Conservation (phyloP, 2,113 vertebrate genomes). For the Porphyrio hochstetteri region DNA sequence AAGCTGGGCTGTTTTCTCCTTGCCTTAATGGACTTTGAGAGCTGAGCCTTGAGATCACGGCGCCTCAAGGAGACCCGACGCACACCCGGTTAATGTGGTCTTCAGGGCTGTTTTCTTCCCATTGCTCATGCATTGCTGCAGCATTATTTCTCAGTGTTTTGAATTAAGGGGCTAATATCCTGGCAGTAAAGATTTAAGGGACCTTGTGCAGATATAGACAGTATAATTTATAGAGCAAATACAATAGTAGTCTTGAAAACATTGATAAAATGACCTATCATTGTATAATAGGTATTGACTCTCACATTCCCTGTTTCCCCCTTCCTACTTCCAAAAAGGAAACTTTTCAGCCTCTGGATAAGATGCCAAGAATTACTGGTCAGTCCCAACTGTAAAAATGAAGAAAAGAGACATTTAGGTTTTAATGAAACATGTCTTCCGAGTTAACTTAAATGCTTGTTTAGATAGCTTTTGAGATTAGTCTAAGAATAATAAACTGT, state of each 20-base stretch:
- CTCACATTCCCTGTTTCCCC: not conserved
- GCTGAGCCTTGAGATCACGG: not conserved
- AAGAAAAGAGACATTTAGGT: not conserved
- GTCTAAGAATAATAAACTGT: slow-evolving; percentile 22
- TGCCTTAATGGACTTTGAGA: not conserved
- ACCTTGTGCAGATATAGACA: not conserved
- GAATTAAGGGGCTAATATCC: slow-evolving; percentile 13
- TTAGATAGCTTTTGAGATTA: slow-evolving; percentile 58
- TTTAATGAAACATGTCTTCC: slow-evolving; percentile 1
- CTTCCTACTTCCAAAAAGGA: not conserved
- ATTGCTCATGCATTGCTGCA: not conserved
- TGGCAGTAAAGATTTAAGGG: slow-evolving; percentile 6
- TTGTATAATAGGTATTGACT: not conserved
- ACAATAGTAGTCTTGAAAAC: slow-evolving; percentile 22
- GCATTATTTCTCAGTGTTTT: slow-evolving; percentile 27
- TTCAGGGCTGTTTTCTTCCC: not conserved
- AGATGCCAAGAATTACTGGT: not conserved
- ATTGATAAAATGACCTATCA: not conserved
- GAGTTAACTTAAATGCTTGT: not conserved
- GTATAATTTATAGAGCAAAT: slow-evolving; percentile 19
- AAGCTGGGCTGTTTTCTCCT: not conserved
- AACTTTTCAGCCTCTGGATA: not conserved
- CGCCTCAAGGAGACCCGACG: not conserved
- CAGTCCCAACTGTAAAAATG: not conserved
- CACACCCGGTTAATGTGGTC: not conserved